These are phyloP conservation scores for cat (Felis catus) DNA, from an alignment of 2,113 vertebrate species.

Conservation along the genomic window DNA sequence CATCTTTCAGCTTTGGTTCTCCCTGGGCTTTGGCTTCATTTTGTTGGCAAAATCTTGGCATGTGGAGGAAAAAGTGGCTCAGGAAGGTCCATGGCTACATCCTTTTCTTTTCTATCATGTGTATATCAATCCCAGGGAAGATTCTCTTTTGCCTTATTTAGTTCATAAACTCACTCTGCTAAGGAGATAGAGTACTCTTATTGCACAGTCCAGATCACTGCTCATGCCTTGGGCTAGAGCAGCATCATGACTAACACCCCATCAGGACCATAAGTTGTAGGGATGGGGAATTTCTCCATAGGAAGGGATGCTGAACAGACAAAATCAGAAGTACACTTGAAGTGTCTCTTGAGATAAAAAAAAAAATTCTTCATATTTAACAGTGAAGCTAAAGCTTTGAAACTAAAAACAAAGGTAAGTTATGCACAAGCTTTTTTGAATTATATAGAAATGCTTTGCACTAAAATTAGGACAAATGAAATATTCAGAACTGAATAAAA, in stretches of 20 bases:
- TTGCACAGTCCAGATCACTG: not conserved
- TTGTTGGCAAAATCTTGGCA: not conserved
- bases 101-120: not conserved
- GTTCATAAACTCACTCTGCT: not conserved
- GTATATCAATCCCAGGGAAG: not conserved
- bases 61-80: not conserved
- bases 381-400: not conserved
- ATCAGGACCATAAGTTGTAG: not conserved
- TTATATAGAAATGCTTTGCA: not conserved
- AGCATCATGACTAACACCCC: not conserved
- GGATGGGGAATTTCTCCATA: not conserved
- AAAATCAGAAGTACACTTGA: not conserved
- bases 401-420: not conserved
- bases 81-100: not conserved
- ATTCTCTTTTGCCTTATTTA: not conserved
- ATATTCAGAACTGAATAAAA: not conserved
- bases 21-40: not conserved
- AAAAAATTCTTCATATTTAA: not conserved
- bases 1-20: not conserved
- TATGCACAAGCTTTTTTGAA: not conserved
- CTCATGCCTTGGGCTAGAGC: not conserved
- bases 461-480: slow-evolving; percentile 22
- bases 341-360: not conserved
- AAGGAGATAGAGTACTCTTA: not conserved
- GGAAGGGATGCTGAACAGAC: not conserved